A percentile compares a stretch with the other conserved stretches of the same genome.
Conservation (phyloP, 2,888 invertebrate species). For the Pristionchus arcanus region DNA sequence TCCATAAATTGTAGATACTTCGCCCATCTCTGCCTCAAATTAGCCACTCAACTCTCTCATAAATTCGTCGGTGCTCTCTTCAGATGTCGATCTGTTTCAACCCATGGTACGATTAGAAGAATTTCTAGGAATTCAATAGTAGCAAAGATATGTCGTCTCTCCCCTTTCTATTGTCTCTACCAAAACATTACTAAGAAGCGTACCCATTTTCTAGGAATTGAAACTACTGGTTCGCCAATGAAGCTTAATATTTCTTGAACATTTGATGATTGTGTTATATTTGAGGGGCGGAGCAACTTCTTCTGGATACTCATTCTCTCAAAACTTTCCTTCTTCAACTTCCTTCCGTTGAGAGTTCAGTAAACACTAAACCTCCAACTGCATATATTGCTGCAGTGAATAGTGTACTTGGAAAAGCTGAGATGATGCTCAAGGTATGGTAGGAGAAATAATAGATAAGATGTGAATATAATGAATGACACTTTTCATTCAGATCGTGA, state of each 20-base stretch:
- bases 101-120: constrained; percentile 62
- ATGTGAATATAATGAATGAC: neutral
- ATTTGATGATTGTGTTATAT: neutral
- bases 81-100: constrained; percentile 74
- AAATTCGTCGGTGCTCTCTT: constrained; percentile 89
- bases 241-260: no score
- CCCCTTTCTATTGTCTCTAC: no score
- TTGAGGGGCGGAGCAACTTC: constrained; percentile 95
- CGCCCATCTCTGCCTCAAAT: constrained; percentile 96
- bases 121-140: neutral
- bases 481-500: constrained; percentile 85
- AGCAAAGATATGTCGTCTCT: no score
- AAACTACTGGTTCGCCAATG: neutral
- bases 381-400: constrained; percentile 86
- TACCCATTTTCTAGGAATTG: neutral
- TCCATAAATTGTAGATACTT: constrained; percentile 90
- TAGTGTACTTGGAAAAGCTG: constrained; percentile 95
- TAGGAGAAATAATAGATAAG: neutral
- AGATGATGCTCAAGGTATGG: constrained; percentile 93
- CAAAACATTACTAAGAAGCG: no score
- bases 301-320: constrained; percentile 83
- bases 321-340: constrained; percentile 92
- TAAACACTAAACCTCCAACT: constrained; percentile 77
- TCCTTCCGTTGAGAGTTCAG: constrained; percentile 90
- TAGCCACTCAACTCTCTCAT: constrained; percentile 93